phyloP scores from a whole-genome alignment of 1,140 invertebrate genomes.

The Drosophila orena region DNA sequence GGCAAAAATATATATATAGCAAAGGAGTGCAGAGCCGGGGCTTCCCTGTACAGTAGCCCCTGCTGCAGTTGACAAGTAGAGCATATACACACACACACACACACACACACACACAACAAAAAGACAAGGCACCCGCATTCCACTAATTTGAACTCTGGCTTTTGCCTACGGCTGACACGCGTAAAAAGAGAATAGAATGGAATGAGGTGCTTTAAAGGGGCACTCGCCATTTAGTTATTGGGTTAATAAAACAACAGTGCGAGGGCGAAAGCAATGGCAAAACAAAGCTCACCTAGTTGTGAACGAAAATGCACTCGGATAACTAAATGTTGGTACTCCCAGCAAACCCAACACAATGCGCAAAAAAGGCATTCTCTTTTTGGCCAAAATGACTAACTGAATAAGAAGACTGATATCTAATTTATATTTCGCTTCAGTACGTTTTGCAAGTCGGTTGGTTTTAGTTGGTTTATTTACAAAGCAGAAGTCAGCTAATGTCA shows the following conservation, averaged over 20 bases:
- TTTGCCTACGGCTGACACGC: conserved; percentile 32
- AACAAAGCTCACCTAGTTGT: conserved; percentile 64
- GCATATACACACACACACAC: conserved; percentile 40
- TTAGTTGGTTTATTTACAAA: too few species aligned
- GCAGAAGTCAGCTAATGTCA: too few species aligned
- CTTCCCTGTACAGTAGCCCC: conserved; percentile 12
- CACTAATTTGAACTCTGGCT: conserved; percentile 66
- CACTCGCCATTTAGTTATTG: conserved; percentile 68
- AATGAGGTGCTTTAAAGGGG: conserved; percentile 7
- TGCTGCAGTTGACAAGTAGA: conserved; percentile 72
- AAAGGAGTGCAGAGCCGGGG: not conserved
- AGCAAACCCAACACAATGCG: not conserved
- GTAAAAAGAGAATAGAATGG: conserved; percentile 6
- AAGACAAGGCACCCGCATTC: conserved; percentile 71
- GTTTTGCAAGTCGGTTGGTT: too few species aligned
- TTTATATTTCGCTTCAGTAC: too few species aligned
- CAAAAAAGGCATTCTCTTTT: not conserved
- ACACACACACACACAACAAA: conserved; percentile 39
- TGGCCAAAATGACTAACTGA: not conserved
- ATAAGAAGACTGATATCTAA: too few species aligned
- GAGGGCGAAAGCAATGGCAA: conserved; percentile 17
- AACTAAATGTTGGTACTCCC: not conserved
- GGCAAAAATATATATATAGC: not conserved
- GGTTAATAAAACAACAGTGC: conserved; percentile 76
- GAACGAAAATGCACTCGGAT: conserved; percentile 1